Percentiles rank a stretch among this genome's conserved stretches.
Evolutionary conservation across 2,888 invertebrate genomes (phyloP).

Genomic region (Campoplex nolae): DNA sequence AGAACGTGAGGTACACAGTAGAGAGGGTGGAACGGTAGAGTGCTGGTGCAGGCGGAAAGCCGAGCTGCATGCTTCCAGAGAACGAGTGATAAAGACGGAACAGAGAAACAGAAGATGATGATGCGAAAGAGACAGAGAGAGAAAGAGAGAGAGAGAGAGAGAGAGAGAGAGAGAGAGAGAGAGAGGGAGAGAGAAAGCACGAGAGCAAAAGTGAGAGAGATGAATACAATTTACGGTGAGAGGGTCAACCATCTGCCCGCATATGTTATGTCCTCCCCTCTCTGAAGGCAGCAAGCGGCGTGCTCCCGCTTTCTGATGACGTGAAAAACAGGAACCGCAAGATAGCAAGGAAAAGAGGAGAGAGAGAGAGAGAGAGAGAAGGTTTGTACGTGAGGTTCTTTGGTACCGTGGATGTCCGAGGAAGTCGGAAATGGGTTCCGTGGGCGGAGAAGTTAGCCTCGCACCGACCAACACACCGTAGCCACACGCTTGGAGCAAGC

Average conservation of each 20-base stretch:
- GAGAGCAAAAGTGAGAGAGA: constrained; percentile 30
- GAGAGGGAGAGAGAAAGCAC: constrained; percentile 34
- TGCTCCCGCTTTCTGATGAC: constrained; percentile 65
- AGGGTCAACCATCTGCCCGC: constrained; percentile 81
- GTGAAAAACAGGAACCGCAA: constrained; percentile 75
- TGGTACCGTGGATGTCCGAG: constrained; percentile 67
- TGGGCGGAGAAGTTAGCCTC: constrained; percentile 65
- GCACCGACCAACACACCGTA: constrained; percentile 55
- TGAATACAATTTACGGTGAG: constrained; percentile 68
- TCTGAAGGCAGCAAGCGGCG: constrained; percentile 61
- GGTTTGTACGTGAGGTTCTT: constrained; percentile 34
- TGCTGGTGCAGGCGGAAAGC: constrained; percentile 63
- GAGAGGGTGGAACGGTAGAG: constrained; percentile 57
- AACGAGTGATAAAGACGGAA: constrained; percentile 40
- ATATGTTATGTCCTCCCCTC: constrained; percentile 80
- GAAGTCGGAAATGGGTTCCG: constrained; percentile 77
- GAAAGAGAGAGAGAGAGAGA: no score
- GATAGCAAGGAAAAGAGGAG: constrained; percentile 42
- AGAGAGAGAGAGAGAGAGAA: constrained; percentile 23
- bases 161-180: constrained; percentile 46
- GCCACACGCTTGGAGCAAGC: constrained; percentile 42
- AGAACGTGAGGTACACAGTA: constrained; percentile 60
- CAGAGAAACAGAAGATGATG: constrained; percentile 34
- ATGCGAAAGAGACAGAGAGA: constrained; percentile 53
- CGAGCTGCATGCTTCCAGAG: constrained; percentile 57